Percentiles rank a stretch among this genome's conserved stretches.
phyloP scores from a whole-genome alignment of 2,797 vertebrate species.

The Sparus aurata region DNA sequence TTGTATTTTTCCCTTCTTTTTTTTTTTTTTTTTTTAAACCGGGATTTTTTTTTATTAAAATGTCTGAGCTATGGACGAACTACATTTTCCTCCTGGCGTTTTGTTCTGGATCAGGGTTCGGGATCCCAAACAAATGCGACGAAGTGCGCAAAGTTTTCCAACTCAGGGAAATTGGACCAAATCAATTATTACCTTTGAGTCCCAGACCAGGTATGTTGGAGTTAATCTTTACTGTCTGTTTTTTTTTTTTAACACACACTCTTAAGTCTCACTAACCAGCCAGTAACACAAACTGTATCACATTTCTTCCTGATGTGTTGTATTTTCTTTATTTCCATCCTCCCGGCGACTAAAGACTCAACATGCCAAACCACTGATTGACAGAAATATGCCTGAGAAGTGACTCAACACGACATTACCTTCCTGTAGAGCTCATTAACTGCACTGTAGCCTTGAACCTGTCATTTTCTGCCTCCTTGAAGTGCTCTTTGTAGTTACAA shows the following conservation, averaged over 20 bases:
- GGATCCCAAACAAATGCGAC: conserved; percentile 83
- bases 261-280: background rate
- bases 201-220: conserved; percentile 86
- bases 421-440: conserved; percentile 1
- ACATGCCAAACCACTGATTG: background rate
- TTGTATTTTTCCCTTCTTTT: background rate
- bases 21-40: background rate
- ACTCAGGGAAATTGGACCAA: conserved; percentile 83
- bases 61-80: conserved; percentile 55
- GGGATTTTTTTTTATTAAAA: conserved; percentile 36
- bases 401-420: background rate
- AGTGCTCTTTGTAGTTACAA: conserved; percentile 31
- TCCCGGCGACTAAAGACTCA: conserved; percentile 7
- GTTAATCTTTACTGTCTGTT: background rate
- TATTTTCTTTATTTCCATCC: background rate
- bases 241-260: no score
- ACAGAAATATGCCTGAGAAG: background rate
- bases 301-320: background rate
- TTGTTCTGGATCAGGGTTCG: conserved; percentile 51
- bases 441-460: conserved; percentile 32
- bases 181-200: conserved; percentile 78
- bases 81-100: conserved; percentile 64
- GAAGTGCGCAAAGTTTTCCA: conserved; percentile 91
- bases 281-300: background rate
- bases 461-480: conserved; percentile 51